Evolutionary conservation across 2,888 invertebrate species (phyloP).

Genomic region (Chrysotoxum bicinctum): DNA sequence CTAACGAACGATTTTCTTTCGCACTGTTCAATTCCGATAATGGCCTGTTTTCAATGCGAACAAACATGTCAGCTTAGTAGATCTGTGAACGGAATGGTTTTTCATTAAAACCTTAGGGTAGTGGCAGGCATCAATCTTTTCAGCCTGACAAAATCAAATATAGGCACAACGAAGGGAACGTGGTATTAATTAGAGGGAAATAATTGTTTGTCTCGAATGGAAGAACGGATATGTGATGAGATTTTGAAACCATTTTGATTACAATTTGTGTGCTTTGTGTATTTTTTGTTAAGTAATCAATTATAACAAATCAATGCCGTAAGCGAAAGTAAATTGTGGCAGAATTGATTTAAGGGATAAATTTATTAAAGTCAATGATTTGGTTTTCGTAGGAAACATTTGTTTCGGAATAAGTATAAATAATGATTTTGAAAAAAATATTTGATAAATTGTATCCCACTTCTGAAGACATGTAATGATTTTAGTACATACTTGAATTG

Average conservation of each 20-base stretch:
- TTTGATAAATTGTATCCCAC: too few species aligned
- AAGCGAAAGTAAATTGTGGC: background rate
- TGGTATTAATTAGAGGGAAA: constrained; percentile 6
- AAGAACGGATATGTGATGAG: background rate
- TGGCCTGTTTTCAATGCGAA: constrained; percentile 2
- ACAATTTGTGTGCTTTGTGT: background rate
- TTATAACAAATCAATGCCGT: background rate
- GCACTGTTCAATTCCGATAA: background rate
- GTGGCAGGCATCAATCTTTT: constrained; percentile 8
- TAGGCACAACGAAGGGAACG: background rate
- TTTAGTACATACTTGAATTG: too few species aligned
- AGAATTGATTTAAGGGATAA: background rate
- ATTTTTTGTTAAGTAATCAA: background rate
- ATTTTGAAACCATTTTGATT: background rate
- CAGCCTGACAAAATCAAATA: background rate
- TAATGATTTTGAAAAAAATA: too few species aligned
- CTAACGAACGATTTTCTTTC: constrained; percentile 1
- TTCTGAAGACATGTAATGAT: too few species aligned
- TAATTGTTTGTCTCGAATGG: background rate
- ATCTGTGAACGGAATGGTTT: background rate
- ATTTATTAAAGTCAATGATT: too few species aligned
- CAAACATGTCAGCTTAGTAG: background rate
- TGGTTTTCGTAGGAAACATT: too few species aligned
- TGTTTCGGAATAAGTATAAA: too few species aligned
- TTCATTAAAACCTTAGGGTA: background rate